phyloP scores from a whole-genome alignment of 64 coral and sea anemone species.

The Stichodactyla mertensii region DNA sequence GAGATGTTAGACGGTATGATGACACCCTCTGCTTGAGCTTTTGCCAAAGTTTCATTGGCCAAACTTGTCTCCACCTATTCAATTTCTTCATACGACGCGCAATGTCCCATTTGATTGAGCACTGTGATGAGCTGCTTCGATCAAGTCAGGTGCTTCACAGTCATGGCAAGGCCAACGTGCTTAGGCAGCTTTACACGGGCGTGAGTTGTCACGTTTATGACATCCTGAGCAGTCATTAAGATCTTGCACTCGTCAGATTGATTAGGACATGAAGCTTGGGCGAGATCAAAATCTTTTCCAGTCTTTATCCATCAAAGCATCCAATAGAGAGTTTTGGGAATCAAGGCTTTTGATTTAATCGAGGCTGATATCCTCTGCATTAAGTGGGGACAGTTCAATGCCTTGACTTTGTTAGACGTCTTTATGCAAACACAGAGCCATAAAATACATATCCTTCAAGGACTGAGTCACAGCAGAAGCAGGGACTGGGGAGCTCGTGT shows the following conservation, averaged over 20 bases:
- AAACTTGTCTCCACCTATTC: conserved; percentile 14
- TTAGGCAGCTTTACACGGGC: conserved; percentile 15
- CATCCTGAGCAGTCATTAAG: conserved; percentile 16
- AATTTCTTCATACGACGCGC: conserved; percentile 34
- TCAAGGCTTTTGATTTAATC: background rate
- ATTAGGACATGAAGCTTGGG: background rate
- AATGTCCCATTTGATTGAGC: conserved; percentile 30
- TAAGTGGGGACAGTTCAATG: background rate
- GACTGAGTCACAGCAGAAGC: background rate
- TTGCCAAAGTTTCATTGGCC: conserved; percentile 26
- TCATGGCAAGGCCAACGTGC: conserved; percentile 12
- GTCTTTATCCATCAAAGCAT: background rate
- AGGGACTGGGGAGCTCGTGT: background rate
- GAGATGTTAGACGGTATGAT: conserved; percentile 22
- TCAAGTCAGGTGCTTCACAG: conserved; percentile 1
- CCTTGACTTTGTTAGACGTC: background rate
- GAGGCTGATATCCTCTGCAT: background rate
- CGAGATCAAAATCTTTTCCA: background rate
- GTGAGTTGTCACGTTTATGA: conserved; percentile 8
- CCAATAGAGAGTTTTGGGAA: background rate
- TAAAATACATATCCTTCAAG: background rate
- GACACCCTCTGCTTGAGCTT: background rate
- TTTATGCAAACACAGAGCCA: background rate
- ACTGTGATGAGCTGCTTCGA: conserved; percentile 5
- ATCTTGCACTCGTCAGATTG: conserved; percentile 9